Conservation (phyloP, 2,113 vertebrate genomes). For the Mustela nigripes region DNA sequence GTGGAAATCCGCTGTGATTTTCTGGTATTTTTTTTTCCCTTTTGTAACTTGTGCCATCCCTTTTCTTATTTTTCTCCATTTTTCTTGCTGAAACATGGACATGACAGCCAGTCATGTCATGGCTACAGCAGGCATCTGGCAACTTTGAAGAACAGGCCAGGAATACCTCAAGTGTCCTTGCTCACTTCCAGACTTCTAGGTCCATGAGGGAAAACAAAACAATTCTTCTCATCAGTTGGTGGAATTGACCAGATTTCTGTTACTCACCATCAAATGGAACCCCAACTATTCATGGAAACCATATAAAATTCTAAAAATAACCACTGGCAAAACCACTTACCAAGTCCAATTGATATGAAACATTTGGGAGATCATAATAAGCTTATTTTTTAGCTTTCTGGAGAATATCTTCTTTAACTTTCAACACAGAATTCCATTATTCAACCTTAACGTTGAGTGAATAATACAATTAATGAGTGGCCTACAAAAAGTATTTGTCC, state of each 20-base stretch:
- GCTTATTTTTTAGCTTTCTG: background rate
- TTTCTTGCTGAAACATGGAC: background rate
- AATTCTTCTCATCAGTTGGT: background rate
- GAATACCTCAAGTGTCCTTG: background rate
- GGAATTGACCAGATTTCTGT: background rate
- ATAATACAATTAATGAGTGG: background rate
- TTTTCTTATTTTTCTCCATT: background rate
- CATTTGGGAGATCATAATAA: background rate
- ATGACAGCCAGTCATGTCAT: background rate
- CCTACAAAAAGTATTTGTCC: background rate
- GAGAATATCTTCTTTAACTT: background rate
- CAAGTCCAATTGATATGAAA: background rate
- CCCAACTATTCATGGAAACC: background rate
- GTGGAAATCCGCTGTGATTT: background rate
- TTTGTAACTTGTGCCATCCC: background rate
- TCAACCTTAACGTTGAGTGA: background rate
- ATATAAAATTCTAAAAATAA: background rate
- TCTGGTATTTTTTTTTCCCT: background rate
- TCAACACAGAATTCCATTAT: background rate
- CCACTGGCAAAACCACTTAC: background rate
- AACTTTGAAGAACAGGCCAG: background rate
- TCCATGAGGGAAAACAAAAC: background rate
- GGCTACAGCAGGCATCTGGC: background rate
- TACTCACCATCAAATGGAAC: background rate
- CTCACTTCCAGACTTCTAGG: background rate